A percentile compares a stretch with the other conserved stretches of the same genome.
Evolutionary conservation across 2,888 invertebrate species (phyloP).

Genomic region (Opisthograptis luteolata): DNA sequence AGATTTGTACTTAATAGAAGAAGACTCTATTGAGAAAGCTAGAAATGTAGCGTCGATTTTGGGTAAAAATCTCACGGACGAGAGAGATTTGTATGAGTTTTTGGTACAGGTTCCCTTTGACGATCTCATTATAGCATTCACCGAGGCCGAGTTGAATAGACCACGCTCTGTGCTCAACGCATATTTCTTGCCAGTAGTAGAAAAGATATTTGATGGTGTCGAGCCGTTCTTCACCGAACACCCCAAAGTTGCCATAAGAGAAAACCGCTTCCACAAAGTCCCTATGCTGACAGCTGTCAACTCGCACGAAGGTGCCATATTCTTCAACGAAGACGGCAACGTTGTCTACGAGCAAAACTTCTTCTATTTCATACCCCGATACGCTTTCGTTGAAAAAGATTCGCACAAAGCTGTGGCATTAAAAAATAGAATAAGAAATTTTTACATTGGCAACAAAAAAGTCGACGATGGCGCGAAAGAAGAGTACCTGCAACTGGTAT

Average conservation of each 20-base stretch:
- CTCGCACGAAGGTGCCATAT: conserved; percentile 64
- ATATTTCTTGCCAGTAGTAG: conserved; percentile 62
- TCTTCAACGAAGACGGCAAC: conserved; percentile 54
- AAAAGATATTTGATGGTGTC: conserved; percentile 58
- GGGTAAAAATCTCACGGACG: conserved; percentile 51
- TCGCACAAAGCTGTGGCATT: conserved; percentile 34
- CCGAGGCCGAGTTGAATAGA: conserved; percentile 51
- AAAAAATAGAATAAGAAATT: conserved; percentile 42
- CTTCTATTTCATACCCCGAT: conserved; percentile 58
- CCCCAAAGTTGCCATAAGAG: conserved; percentile 50
- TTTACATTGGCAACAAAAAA: conserved; percentile 56
- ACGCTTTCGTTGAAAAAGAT: conserved; percentile 42
- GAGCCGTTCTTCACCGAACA: conserved; percentile 58
- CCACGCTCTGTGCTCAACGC: conserved; percentile 50
- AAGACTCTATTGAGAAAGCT: conserved; percentile 61
- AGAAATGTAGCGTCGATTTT: conserved; percentile 51
- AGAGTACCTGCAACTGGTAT: conserved; percentile 57
- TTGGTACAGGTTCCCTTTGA: conserved; percentile 53
- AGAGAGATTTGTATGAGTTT: conserved; percentile 50
- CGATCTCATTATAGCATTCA: conserved; percentile 58
- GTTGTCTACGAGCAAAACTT: conserved; percentile 56
- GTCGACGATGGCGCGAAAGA: conserved; percentile 41
- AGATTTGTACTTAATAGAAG: conserved; percentile 59
- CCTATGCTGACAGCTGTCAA: conserved; percentile 56
- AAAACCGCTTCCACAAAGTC: conserved; percentile 54